A percentile compares a stretch with the other conserved stretches of the same genome.
phyloP scores from a whole-genome alignment of 2,888 invertebrate genomes.

The Tipula helvola region DNA sequence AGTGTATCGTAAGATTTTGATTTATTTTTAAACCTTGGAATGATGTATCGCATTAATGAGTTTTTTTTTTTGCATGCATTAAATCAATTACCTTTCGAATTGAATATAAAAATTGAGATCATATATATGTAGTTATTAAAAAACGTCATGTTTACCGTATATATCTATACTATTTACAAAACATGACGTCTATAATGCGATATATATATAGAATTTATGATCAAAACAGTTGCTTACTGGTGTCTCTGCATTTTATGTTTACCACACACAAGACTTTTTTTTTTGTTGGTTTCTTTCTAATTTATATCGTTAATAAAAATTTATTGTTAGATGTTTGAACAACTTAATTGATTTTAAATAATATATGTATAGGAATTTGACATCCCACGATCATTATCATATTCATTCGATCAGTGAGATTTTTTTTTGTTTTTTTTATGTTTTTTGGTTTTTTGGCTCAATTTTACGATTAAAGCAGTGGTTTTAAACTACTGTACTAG shows the following conservation, averaged over 20 bases:
- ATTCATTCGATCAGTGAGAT: not conserved
- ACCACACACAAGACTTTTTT: not conserved
- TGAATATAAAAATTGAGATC: not conserved
- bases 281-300: not conserved
- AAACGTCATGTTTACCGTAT: too few relatives aligned
- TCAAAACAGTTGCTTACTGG: not conserved
- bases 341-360: not conserved
- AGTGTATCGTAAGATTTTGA: not conserved
- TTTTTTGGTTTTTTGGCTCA: too few relatives aligned
- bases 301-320: not conserved
- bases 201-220: not conserved
- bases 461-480: not conserved
- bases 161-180: not conserved
- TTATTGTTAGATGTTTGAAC: not conserved
- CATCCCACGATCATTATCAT: not conserved
- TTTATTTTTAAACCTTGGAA: not conserved
- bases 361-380: not conserved
- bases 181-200: not conserved
- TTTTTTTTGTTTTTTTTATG: not conserved
- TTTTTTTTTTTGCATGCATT: not conserved
- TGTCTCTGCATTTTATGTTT: not conserved
- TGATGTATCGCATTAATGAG: not conserved
- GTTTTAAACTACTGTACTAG: not conserved
- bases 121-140: not conserved
- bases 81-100: not conserved